These are phyloP conservation scores for Hystrix brachyura DNA, from an alignment of 2,113 vertebrate species.

Conservation along the genomic window DNA sequence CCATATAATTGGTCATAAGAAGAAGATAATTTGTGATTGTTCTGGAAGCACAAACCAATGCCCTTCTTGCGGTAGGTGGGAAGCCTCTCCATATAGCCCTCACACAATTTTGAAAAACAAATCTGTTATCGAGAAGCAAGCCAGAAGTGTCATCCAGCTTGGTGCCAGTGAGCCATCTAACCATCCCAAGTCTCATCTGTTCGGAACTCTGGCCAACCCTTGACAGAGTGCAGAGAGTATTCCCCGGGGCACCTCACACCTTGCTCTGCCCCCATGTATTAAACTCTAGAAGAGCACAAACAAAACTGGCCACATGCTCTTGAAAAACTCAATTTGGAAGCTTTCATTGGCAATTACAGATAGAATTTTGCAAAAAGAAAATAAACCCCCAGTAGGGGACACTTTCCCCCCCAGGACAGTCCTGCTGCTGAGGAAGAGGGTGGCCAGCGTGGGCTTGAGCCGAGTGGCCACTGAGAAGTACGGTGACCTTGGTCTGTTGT, in stretches of 20 bases:
- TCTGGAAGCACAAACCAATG: neutral
- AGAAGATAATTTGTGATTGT: neutral
- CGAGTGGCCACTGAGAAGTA: neutral
- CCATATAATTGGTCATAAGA: neutral
- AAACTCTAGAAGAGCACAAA: neutral
- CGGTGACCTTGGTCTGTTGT: neutral
- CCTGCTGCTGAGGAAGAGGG: neutral
- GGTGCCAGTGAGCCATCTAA: neutral
- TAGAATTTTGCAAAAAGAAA: neutral
- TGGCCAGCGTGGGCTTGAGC: neutral
- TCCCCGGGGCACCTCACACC: neutral
- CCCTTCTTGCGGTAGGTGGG: neutral
- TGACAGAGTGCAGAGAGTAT: neutral
- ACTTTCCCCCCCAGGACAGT: neutral
- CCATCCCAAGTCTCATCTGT: neutral
- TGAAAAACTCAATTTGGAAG: neutral
- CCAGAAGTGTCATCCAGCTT: neutral
- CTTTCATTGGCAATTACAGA: neutral
- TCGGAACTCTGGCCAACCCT: slow-evolving; percentile 22
- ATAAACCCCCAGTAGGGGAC: fast-evolving
- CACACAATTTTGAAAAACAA: neutral
- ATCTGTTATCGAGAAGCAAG: neutral
- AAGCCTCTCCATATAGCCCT: neutral
- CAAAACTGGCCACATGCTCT: neutral
- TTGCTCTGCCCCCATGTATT: neutral